Conservation (phyloP, 2,113 vertebrate genomes). For the Podarcis cretensis region DNA sequence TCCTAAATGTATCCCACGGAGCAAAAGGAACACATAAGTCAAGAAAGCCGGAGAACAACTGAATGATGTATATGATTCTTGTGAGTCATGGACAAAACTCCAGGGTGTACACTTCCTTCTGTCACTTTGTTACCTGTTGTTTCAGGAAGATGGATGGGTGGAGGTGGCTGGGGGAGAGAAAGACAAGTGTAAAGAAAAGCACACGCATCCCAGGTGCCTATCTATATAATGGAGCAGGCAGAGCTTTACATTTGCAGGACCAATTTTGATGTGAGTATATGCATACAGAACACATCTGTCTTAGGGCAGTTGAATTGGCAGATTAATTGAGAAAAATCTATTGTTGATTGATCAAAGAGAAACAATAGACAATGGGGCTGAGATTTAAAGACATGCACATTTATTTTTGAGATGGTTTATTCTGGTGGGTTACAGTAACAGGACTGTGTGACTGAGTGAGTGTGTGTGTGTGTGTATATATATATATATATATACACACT, state of each 20-base stretch:
- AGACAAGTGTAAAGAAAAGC: neutral
- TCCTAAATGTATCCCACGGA: slow-evolving; percentile 64
- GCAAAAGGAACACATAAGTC: slow-evolving; percentile 61
- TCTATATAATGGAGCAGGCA: neutral
- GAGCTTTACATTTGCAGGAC: slow-evolving; percentile 15
- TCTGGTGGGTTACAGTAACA: neutral
- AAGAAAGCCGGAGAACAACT: slow-evolving; percentile 61
- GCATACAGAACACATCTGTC: neutral
- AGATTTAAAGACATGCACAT: neutral
- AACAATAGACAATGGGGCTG: neutral
- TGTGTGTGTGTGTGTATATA: too few species aligned
- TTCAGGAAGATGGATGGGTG: slow-evolving; percentile 27
- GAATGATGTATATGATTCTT: slow-evolving; percentile 62
- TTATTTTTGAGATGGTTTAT: neutral
- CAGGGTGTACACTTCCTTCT: slow-evolving; percentile 25
- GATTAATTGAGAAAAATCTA: neutral
- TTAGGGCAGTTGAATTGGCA: neutral
- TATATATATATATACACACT: too few species aligned
- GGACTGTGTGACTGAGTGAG: too few species aligned
- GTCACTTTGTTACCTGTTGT: slow-evolving; percentile 40
- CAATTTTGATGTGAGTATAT: neutral
- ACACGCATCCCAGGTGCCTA: neutral
- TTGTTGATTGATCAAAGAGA: neutral
- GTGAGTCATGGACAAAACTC: slow-evolving; percentile 47
- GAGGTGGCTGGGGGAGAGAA: neutral